phyloP scores from a whole-genome alignment of 2,797 vertebrate species.

The Rhodeus uyekii region DNA sequence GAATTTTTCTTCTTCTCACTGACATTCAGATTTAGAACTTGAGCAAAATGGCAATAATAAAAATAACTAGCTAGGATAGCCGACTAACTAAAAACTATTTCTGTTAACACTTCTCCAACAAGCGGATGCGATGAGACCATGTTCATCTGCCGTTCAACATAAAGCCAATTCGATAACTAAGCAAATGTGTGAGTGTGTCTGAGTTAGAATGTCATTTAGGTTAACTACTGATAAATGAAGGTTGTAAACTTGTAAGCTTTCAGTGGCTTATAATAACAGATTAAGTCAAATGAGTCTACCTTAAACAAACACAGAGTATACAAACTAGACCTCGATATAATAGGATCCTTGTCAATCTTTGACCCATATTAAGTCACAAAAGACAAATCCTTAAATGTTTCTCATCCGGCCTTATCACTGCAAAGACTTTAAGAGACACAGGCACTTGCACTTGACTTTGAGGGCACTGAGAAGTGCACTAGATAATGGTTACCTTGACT shows the following conservation, averaged over 20 bases:
- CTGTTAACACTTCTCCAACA: background rate
- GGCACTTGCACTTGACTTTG: conserved; percentile 24
- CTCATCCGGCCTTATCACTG: conserved; percentile 15
- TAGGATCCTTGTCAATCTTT: background rate
- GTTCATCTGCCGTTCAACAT: background rate
- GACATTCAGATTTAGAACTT: too few relatives aligned
- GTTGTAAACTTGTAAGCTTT: conserved; percentile 5
- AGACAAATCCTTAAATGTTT: conserved; percentile 13
- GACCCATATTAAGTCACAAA: background rate
- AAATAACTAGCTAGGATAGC: too few relatives aligned
- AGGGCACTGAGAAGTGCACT: conserved; percentile 31
- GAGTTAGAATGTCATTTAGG: background rate
- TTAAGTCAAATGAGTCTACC: background rate
- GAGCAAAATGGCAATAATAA: too few relatives aligned
- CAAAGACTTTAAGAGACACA: conserved; percentile 13
- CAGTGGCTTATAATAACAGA: conserved; percentile 43
- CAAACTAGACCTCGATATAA: conserved; percentile 18
- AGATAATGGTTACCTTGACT: conserved; percentile 65
- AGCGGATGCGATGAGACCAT: background rate
- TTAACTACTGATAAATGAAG: conserved; percentile 13
- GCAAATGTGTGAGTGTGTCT: background rate
- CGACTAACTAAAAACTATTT: too few relatives aligned
- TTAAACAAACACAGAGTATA: conserved; percentile 8
- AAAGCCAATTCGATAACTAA: background rate
- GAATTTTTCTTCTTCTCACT: background rate